A percentile compares a stretch with the other conserved stretches of the same genome.
Conservation (phyloP, 1,140 invertebrate genomes). For the Drosophila aff. region DNA sequence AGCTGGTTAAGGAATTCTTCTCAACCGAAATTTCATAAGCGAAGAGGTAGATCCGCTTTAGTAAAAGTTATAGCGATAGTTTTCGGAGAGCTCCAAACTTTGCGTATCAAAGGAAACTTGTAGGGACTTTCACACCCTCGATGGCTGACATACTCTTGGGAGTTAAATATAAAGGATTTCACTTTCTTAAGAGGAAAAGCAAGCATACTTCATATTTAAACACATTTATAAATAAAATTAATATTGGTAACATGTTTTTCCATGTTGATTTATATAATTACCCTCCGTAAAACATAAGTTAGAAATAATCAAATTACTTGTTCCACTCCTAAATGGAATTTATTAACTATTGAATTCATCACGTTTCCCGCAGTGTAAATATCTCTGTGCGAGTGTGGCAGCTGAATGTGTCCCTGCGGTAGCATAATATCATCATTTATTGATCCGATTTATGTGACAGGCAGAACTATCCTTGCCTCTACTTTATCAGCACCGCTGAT, state of each 20-base stretch:
- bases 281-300: not conserved
- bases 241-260: not conserved
- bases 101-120: not conserved
- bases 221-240: not conserved
- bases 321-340: not conserved
- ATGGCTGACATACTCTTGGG: too few species aligned
- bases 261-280: not conserved
- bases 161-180: not conserved
- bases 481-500: constrained; percentile 59
- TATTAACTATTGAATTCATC: not conserved
- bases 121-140: too few species aligned
- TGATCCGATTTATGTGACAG: constrained; percentile 84
- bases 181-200: not conserved
- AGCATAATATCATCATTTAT: constrained; percentile 84
- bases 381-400: constrained; percentile 58
- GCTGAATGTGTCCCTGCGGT: constrained; percentile 80
- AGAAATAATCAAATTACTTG: not conserved
- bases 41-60: not conserved
- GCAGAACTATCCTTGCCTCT: constrained; percentile 74
- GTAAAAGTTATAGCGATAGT: not conserved
- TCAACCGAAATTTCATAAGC: not conserved
- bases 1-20: not conserved
- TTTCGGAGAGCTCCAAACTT: not conserved
- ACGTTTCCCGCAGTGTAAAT: constrained; percentile 14
- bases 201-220: not conserved